Evolutionary conservation across 2,888 invertebrate genomes (phyloP).

Genomic region (Craniophora ligustri): DNA sequence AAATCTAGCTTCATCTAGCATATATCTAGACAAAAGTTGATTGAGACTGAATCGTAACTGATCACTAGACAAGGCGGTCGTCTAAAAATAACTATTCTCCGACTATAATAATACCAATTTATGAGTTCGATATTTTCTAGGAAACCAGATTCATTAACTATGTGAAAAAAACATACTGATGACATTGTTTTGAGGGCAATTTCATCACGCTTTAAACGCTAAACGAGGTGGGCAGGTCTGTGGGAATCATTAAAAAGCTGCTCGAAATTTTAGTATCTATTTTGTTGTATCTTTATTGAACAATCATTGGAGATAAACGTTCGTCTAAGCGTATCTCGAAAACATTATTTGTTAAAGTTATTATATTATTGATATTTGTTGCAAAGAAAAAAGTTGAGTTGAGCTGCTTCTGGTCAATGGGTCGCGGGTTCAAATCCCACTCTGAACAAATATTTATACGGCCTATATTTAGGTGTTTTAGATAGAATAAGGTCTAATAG

Average conservation of each 20-base stretch:
- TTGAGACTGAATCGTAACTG: slow-evolving; percentile 40
- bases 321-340: too few relatives aligned
- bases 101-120: too few relatives aligned
- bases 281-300: not conserved
- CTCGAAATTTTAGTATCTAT: too few relatives aligned
- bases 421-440: too few relatives aligned
- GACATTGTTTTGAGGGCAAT: slow-evolving; percentile 16
- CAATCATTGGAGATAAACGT: too few relatives aligned
- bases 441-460: too few relatives aligned
- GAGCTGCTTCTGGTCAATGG: too few relatives aligned
- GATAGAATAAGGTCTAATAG: too few relatives aligned
- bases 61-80: slow-evolving; percentile 45
- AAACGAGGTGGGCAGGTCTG: not conserved
- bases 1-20: slow-evolving; percentile 8
- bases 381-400: too few relatives aligned
- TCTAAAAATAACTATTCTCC: slow-evolving; percentile 48
- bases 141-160: slow-evolving; percentile 33
- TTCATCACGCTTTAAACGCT: slow-evolving; percentile 6
- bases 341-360: too few relatives aligned
- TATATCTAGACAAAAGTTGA: slow-evolving; percentile 23
- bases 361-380: too few relatives aligned
- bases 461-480: too few relatives aligned
- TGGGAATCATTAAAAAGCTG: not conserved
- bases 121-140: slow-evolving; percentile 40
- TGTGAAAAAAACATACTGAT: slow-evolving; percentile 2